These are phyloP conservation scores for Helicoverpa armigera DNA, from an alignment of 1,140 invertebrate genomes.

Conservation along the genomic window DNA sequence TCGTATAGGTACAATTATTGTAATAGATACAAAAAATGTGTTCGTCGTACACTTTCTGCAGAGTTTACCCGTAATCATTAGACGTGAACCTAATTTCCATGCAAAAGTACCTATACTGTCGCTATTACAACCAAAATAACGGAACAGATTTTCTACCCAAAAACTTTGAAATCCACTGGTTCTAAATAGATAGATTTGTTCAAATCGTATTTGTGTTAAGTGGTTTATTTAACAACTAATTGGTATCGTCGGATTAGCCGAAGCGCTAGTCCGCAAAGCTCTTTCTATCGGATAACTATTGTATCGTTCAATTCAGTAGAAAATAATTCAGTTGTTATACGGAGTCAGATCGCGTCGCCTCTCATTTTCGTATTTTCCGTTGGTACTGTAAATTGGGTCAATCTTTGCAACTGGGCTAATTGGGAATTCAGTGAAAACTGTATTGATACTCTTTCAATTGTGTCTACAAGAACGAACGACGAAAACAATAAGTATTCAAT, in stretches of 20 bases:
- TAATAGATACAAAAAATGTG: too few species aligned
- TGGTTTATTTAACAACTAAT: slow-evolving; percentile 78
- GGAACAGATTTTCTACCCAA: neutral
- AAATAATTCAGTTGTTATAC: slow-evolving; percentile 6
- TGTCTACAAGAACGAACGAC: neutral
- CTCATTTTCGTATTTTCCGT: slow-evolving; percentile 24
- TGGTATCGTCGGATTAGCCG: slow-evolving; percentile 71
- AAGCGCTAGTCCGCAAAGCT: slow-evolving; percentile 56
- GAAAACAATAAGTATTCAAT: too few species aligned
- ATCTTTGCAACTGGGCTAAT: slow-evolving; percentile 37
- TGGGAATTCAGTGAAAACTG: slow-evolving; percentile 30
- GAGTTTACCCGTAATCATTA: too few species aligned
- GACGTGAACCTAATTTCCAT: neutral
- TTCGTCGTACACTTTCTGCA: too few species aligned
- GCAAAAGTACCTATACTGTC: too few species aligned
- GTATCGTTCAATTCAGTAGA: slow-evolving; percentile 11
- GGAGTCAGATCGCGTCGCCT: slow-evolving; percentile 6
- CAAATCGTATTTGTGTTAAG: slow-evolving; percentile 72
- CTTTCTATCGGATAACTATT: slow-evolving; percentile 25
- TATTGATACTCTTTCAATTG: slow-evolving; percentile 18
- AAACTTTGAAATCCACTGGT: slow-evolving; percentile 61
- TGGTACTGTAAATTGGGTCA: slow-evolving; percentile 37
- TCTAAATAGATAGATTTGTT: slow-evolving; percentile 59
- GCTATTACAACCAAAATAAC: neutral
- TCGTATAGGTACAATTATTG: neutral